Evolutionary conservation across 2,888 invertebrate species (phyloP), one percentile per base, ranked within the genome.

Genomic region (Orchesellides sinensis): DNA sequence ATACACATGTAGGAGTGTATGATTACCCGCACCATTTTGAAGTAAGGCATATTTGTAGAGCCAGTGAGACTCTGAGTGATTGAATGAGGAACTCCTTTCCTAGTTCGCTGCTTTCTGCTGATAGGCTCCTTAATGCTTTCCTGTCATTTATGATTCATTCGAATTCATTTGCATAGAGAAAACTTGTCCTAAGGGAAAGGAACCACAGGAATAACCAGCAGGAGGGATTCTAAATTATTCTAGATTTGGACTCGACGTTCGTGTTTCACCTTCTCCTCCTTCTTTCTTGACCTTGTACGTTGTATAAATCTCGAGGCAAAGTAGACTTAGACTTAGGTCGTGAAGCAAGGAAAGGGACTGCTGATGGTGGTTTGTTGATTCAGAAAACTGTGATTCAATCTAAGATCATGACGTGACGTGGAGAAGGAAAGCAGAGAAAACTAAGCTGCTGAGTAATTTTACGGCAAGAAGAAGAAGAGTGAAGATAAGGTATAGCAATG

Each of bases 121-220:
- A 66, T 78, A 68, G 23, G 78, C 69, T 72, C 49, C 59, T 52
- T 77, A 63, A 70, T 80, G 72, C 80, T 47, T 66, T 70, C 54
- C 72, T 72, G 77, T 84, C 84, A 84, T 84, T 84, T 82, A 84
- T 84, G 84, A 84, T 82, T 84, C 84, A 84, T 84, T 83, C 72
- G 75, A 72, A 74, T 79, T 84, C 79, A 83, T 84, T 84, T 82
- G 79, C 84, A 84, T 84, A 68, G 35, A 72, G 79, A 27, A 70
- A 69, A 69, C 72, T 70, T 32, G 72, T 79, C 79, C 63, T 63
- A 0, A n/a, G 79, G 65, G 79, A 72, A 17, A 40, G 47, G 63
- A 79, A 79, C 79, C 72, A 78, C 73, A 78, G 68, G 72, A 78
- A 66, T 35, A 54, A 45, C 45, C 75, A 77, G 81, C 74, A 68